Conservation (phyloP, 1,140 invertebrate genomes). For the Chlorops oryzae region DNA sequence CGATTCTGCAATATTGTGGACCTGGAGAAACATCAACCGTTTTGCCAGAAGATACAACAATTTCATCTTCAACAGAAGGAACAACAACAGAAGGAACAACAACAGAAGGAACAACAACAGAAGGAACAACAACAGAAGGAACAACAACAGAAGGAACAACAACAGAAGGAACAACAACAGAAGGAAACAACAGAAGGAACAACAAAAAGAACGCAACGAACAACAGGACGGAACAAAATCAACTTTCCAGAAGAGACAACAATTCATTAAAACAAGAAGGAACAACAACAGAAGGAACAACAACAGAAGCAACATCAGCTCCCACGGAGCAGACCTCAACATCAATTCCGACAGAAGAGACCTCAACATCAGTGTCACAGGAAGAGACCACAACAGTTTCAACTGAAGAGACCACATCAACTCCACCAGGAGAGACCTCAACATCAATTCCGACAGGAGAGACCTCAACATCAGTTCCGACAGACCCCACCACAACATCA, state of each 20-base stretch:
- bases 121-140: neutral
- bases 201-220: conserved; percentile 1
- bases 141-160: neutral
- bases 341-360: neutral
- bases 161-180: conserved; percentile 6
- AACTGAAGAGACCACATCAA: conserved; percentile 18
- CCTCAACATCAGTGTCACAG: neutral
- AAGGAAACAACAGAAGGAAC: conserved; percentile 1
- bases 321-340: neutral
- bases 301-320: too few species aligned
- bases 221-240: too few species aligned
- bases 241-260: conserved; percentile 12
- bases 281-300: neutral
- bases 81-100: conserved; percentile 15
- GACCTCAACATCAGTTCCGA: neutral
- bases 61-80: conserved; percentile 18
- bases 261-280: conserved; percentile 1
- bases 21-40: too few species aligned
- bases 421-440: neutral
- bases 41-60: conserved; percentile 18
- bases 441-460: conserved; percentile 5
- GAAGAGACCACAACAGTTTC: neutral
- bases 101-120: neutral
- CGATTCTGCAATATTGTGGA: too few species aligned
- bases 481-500: neutral